Evolutionary conservation across 1,140 invertebrate genomes (phyloP).

Genomic region (Drosophila insularis): DNA sequence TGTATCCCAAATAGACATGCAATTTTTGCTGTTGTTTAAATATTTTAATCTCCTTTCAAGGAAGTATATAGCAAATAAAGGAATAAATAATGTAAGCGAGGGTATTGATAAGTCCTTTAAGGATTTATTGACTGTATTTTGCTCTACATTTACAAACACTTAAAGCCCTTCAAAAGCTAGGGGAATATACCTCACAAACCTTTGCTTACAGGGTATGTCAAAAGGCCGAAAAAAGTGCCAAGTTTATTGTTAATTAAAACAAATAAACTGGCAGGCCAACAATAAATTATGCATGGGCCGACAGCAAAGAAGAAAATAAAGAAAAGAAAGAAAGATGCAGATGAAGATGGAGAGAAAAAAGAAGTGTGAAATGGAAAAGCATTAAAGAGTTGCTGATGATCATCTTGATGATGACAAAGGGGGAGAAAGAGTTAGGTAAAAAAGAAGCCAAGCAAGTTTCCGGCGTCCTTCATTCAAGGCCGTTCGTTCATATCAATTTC

Average conservation of each 20-base stretch:
- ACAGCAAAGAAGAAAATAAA: conserved; percentile 15
- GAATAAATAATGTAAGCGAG: no score
- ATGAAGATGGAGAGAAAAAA: conserved; percentile 17
- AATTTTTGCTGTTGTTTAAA: no score
- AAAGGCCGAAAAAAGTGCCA: background rate
- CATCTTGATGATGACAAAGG: background rate
- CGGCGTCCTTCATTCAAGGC: conserved; percentile 79
- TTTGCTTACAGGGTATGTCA: background rate
- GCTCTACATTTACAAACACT: no score
- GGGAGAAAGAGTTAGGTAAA: conserved; percentile 24
- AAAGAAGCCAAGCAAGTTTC: conserved; percentile 67
- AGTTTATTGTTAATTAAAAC: conserved; percentile 73
- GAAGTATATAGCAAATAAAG: no score
- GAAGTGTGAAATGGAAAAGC: conserved; percentile 24
- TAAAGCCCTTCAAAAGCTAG: no score
- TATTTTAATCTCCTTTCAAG: no score
- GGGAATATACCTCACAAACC: no score
- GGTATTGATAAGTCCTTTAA: no score
- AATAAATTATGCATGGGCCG: conserved; percentile 66
- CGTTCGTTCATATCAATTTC: conserved; percentile 39
- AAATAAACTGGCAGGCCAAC: conserved; percentile 62
- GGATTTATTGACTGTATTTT: no score
- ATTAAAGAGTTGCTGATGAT: conserved; percentile 13
- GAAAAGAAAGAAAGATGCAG: conserved; percentile 28
- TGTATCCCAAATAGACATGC: no score